A percentile compares a stretch with the other conserved stretches of the same genome.
Evolutionary conservation across 1,140 invertebrate species (phyloP).

Genomic region (Drosophila punjabiensis): DNA sequence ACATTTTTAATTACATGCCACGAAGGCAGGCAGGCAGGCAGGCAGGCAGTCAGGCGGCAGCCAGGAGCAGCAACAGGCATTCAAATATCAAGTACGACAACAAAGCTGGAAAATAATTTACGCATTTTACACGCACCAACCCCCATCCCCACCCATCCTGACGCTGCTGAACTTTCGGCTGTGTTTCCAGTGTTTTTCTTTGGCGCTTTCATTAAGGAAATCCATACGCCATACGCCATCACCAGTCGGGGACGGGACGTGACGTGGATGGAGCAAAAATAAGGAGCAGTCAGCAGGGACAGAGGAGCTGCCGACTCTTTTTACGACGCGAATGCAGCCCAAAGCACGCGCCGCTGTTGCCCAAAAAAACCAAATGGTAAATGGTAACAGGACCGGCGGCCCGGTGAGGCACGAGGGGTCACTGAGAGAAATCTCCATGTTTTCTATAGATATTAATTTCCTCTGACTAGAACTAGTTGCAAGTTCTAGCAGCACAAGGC

Average conservation of each 20-base stretch:
- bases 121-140: conserved; percentile 60
- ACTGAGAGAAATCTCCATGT: background rate
- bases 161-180: conserved; percentile 39
- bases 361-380: conserved; percentile 29
- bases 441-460: background rate
- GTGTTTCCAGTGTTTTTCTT: conserved; percentile 22
- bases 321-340: conserved; percentile 41
- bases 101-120: conserved; percentile 68
- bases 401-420: background rate
- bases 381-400: conserved; percentile 23
- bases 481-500: too few species aligned
- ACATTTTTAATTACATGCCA: conserved; percentile 73
- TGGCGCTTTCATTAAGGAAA: conserved; percentile 70
- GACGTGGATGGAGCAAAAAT: conserved; percentile 16
- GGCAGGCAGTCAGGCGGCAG: background rate
- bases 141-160: background rate
- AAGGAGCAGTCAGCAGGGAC: conserved; percentile 4
- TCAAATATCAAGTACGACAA: conserved; percentile 59
- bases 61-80: conserved; percentile 66
- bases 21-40: conserved; percentile 4
- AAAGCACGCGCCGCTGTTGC: conserved; percentile 41
- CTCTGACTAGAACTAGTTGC: background rate
- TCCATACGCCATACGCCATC: conserved; percentile 64
- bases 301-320: conserved; percentile 3
- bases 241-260: conserved; percentile 31